Evolutionary conservation across 2,797 vertebrate genomes (phyloP).

Genomic region (Coracias cyanogaster): DNA sequence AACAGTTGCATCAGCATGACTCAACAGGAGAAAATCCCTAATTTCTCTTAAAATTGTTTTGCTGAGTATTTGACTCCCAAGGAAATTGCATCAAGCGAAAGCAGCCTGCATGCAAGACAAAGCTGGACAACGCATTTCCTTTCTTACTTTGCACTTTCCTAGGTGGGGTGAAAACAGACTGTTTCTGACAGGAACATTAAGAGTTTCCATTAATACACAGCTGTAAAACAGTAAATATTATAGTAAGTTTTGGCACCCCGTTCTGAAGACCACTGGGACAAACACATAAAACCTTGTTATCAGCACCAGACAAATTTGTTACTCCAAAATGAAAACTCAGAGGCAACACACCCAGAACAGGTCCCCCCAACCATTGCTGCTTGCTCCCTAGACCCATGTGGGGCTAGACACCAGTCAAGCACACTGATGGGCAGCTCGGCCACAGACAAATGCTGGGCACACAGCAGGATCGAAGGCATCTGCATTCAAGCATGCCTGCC

Average conservation of each 20-base stretch:
- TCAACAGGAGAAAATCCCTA: not conserved
- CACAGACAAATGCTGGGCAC: fast-evolving
- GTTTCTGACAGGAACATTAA: not conserved
- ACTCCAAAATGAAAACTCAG: not conserved
- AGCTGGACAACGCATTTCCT: not conserved
- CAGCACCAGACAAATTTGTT: not conserved
- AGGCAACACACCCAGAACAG: not conserved
- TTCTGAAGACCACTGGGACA: not conserved
- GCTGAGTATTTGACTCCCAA: not conserved
- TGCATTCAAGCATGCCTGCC: fast-evolving
- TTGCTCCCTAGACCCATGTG: not conserved
- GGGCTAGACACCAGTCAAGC: not conserved
- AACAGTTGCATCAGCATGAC: not conserved
- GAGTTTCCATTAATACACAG: not conserved
- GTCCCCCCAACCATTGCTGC: not conserved
- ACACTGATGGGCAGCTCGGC: not conserved
- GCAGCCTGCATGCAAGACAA: not conserved
- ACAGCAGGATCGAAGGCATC: not conserved
- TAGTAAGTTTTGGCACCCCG: not conserved
- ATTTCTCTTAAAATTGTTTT: not conserved
- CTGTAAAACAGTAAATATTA: not conserved
- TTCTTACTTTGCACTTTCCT: not conserved
- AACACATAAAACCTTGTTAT: not conserved
- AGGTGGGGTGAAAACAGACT: not conserved
- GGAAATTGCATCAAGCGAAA: not conserved